Base-by-base conservation (phyloP, 2,888 invertebrate species). In the Dioctria linearis region DNA sequence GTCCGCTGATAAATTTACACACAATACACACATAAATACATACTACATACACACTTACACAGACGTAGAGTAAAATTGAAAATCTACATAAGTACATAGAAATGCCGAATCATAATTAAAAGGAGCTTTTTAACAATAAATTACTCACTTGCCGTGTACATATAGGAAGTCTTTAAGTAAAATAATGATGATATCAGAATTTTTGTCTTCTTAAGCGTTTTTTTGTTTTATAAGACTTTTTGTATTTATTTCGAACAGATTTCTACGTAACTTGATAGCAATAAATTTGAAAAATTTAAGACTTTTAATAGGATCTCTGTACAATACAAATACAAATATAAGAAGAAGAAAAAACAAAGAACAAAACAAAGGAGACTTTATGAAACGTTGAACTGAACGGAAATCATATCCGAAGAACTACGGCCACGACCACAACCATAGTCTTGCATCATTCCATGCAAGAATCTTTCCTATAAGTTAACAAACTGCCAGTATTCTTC, bases 261-360 rank as follows among this genome's bases (percentile, higher is more conserved):
- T 78, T 78, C 11, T 54, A 42, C 78, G 51, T 78, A 66, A 67
- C 40, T 65, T 78, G 40, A 78, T 66, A 67, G 78, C 66, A 78
- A 78, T 65, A 78, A 57, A 49, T 51, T 39, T 42, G 13, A 66
- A 42, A 66, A 49, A 54, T 66, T 51, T 78, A 65, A 67, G 78
- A 78, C 78, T 78, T 78, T 78, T 65, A 78, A 78, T 63, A 78
- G 67, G 78, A 78, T 78, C 65, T 78, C 65, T 78, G 65, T 67
- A 67, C 65, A 57, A 57, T 51, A 78, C 49, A 78, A 78, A 67
- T 78, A 67, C 79, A 79, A 9, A 66, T 67, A 51, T 79, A 46
- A 57, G 57, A 51, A 79, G 25, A 25, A 25, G 25, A 25, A 25
- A 25, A 25, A 25, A 25, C 25, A 2, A 25, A 25, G 2, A 25